Evolutionary conservation across 2,888 invertebrate species (phyloP).

Genomic region (Dynastes tityus): DNA sequence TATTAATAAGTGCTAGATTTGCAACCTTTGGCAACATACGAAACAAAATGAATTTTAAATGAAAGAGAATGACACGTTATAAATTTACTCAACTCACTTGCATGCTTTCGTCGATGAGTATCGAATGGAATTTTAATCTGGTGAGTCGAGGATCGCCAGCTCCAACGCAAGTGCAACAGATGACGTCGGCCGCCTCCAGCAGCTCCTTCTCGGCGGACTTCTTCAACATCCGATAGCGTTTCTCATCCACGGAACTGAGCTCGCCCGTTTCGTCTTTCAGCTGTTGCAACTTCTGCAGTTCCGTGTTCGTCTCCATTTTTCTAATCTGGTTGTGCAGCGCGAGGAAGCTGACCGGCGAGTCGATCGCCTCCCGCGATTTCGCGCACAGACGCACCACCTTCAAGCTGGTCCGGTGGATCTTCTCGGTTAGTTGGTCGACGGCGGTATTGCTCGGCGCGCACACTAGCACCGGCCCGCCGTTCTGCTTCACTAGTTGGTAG

Average conservation of each 20-base stretch:
- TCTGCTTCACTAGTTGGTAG: constrained; percentile 96
- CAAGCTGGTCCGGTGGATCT: constrained; percentile 97
- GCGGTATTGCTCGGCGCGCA: constrained; percentile 99
- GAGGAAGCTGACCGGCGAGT: constrained; percentile 96
- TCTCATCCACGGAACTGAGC: constrained; percentile 94
- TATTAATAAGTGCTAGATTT: too few relatives aligned
- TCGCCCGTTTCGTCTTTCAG: constrained; percentile 99
- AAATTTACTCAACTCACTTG: constrained; percentile 68
- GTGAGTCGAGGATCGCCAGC: constrained; percentile 97
- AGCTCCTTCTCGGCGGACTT: constrained; percentile 93
- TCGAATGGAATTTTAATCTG: constrained; percentile 94
- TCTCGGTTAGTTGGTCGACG: constrained; percentile 98
- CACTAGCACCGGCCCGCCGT: constrained; percentile 94
- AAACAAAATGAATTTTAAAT: too few relatives aligned
- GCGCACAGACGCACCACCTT: constrained; percentile 96
- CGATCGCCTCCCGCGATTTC: constrained; percentile 97
- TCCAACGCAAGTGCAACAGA: constrained; percentile 99
- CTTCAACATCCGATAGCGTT: constrained; percentile 91
- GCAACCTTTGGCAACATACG: too few relatives aligned
- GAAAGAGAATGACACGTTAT: too few relatives aligned
- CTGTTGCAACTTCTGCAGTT: constrained; percentile 95
- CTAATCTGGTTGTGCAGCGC: constrained; percentile 98
- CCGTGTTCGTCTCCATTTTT: constrained; percentile 93
- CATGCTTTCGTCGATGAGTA: constrained; percentile 96
- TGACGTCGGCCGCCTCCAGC: constrained; percentile 96